Conservation (phyloP, 1,140 invertebrate species). For the Schlechtendalia chinensis region DNA sequence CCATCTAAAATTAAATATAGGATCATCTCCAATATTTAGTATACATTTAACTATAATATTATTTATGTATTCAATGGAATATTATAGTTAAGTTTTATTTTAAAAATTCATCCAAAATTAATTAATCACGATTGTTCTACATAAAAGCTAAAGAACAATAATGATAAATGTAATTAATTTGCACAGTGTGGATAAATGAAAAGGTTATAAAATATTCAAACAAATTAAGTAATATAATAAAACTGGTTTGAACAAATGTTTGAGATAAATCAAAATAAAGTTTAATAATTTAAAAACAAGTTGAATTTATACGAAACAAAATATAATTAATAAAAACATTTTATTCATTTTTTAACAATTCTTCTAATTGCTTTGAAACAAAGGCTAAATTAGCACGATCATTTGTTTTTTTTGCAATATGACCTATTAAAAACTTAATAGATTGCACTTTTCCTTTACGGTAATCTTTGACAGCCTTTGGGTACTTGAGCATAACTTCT, state of each 20-base stretch:
- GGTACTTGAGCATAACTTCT: conserved; percentile 65
- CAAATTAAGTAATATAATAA: background rate
- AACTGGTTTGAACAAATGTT: no score
- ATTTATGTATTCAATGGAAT: no score
- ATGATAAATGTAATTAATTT: background rate
- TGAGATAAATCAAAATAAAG: no score
- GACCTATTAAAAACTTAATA: conserved; percentile 64
- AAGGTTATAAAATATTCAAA: background rate
- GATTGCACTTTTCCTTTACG: conserved; percentile 69
- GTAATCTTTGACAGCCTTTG: conserved; percentile 66
- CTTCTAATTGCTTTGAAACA: conserved; percentile 63
- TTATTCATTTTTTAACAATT: conserved; percentile 60
- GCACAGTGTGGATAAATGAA: background rate
- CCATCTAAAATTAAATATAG: no score
- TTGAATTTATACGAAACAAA: background rate
- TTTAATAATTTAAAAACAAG: background rate
- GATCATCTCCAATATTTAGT: no score
- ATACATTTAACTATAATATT: no score
- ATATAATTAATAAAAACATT: background rate
- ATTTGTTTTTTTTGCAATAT: conserved; percentile 62
- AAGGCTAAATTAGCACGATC: conserved; percentile 67
- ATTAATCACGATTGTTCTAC: no score
- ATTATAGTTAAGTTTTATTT: no score
- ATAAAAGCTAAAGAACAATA: background rate
- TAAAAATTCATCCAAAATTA: no score